A percentile compares a stretch with the other conserved stretches of the same genome.
phyloP scores from a whole-genome alignment of 1,140 invertebrate species.

The Diorhabda elongata region DNA sequence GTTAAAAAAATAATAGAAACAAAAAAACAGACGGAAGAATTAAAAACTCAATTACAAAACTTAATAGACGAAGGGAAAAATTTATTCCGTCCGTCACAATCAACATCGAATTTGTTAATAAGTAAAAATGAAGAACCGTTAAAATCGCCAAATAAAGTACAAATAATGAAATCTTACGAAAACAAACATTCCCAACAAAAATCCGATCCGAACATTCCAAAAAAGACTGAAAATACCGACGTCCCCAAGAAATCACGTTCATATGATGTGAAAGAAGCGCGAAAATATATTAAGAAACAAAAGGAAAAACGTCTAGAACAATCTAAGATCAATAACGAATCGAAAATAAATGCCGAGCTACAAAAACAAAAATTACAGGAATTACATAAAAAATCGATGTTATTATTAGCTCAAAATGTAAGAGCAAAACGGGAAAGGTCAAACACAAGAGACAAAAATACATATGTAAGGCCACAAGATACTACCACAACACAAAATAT shows the following conservation, averaged over 20 bases:
- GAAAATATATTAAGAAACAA: constrained; percentile 43
- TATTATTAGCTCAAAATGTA: constrained; percentile 39
- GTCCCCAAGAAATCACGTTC: constrained; percentile 30
- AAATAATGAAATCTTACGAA: constrained; percentile 28
- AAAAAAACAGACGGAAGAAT: constrained; percentile 23
- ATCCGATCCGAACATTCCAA: constrained; percentile 15
- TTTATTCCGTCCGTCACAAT: constrained; percentile 18
- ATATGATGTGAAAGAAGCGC: constrained; percentile 37
- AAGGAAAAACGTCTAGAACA: constrained; percentile 35
- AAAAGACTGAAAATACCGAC: constrained; percentile 2
- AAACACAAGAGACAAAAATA: constrained; percentile 24
- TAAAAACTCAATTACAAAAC: constrained; percentile 27
- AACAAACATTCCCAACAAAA: constrained; percentile 22
- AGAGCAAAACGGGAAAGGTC: constrained; percentile 34
- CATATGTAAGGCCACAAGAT: constrained; percentile 7
- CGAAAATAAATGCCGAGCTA: constrained; percentile 29
- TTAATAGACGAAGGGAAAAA: constrained; percentile 23
- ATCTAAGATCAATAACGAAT: constrained; percentile 29
- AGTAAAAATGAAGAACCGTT: background rate
- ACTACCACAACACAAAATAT: background rate
- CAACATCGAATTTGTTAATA: background rate
- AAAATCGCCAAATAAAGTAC: constrained; percentile 21
- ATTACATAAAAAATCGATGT: constrained; percentile 38
- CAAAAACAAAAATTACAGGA: constrained; percentile 42
- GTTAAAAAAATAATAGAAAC: constrained; percentile 26